Conservation (phyloP, 2,113 vertebrate genomes). For the Seriola rivoliana region DNA sequence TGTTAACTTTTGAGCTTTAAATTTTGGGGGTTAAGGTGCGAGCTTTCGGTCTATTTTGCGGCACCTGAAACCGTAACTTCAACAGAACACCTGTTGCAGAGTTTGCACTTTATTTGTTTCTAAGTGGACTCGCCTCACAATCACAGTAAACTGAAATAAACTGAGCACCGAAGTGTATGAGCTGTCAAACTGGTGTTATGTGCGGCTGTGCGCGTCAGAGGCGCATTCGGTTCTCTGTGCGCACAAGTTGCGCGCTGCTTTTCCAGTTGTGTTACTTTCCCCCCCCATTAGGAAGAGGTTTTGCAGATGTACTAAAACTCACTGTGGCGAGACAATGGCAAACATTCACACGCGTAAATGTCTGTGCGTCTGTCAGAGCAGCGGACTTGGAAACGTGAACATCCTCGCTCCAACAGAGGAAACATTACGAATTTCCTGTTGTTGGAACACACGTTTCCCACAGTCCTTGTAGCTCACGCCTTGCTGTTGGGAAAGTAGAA, state of each 20-base stretch:
- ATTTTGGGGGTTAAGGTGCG: neutral
- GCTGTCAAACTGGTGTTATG: conserved; percentile 16
- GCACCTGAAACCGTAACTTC: neutral
- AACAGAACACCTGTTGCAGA: conserved; percentile 5
- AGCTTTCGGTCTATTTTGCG: neutral
- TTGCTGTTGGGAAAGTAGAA: conserved; percentile 27
- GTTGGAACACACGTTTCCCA: conserved; percentile 53
- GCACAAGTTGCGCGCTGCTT: conserved; percentile 23
- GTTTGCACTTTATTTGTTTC: neutral
- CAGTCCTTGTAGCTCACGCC: conserved; percentile 36
- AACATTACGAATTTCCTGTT: conserved; percentile 78
- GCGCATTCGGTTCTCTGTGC: conserved; percentile 19
- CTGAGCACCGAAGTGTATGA: neutral
- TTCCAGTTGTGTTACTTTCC: conserved; percentile 17
- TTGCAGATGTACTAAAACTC: neutral
- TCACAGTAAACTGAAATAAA: neutral
- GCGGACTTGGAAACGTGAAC: conserved; percentile 8
- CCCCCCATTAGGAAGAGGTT: conserved; percentile 65
- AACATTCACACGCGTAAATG: conserved; percentile 2
- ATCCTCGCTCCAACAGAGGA: conserved; percentile 58
- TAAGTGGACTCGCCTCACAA: neutral
- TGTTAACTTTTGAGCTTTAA: neutral
- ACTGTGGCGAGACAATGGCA: neutral
- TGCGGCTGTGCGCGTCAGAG: conserved; percentile 32
- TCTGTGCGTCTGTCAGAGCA: conserved; percentile 3